Base-by-base conservation (phyloP, 2,113 vertebrate genomes). In the Lepidothrix coronata region DNA sequence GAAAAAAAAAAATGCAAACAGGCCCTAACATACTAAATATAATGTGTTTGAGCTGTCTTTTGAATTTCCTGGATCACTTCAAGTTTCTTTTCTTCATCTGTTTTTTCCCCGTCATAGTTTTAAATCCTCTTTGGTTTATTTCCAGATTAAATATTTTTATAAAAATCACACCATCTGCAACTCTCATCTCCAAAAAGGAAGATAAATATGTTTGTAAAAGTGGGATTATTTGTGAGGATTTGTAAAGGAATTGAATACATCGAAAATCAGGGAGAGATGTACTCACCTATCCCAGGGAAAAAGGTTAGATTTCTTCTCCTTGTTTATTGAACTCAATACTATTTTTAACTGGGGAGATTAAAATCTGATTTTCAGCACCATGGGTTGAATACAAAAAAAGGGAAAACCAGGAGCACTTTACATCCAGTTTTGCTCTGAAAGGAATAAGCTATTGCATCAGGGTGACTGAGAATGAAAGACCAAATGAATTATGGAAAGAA, bases 141-240 rank as follows among this genome's bases (percentile, higher is more conserved):
- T 97, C 68, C 81, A 95, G 94, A 94, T 94, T 70, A 97, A 95
- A 93, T 95, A 73, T 93, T 91, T 94, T 94, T 72, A 81, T 52
- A 88, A 87, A 96, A 92, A 80, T 83, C 75, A 70, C 75, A 92
- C 88, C 95, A 95, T 95, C 95, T 97, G 94, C 59, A 92, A 74
- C 37, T 70, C 82, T 80, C 43, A 83, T 91, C 37, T 86, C 88
- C 72, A 77, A 71, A 95, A 93, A 86, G 72, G 43, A 93, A 86
- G 72, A 10, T 74, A 90, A 96, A 88, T 84, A 89, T 75, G 63
- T 85, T 84, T 88, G 48, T n/a, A 89, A 93, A 90, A 95, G 63
- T 37, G 79, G 75, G 70, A 95, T 93, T 91, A 94, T 18, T 83
- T 62, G n/a, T 9, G 49, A 81, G 78, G 81, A 93, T 89, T 92